A percentile compares a stretch with the other conserved stretches of the same genome.
Evolutionary conservation across 2,113 vertebrate species (phyloP).

Genomic region (Petrocephalus microphthalmus): DNA sequence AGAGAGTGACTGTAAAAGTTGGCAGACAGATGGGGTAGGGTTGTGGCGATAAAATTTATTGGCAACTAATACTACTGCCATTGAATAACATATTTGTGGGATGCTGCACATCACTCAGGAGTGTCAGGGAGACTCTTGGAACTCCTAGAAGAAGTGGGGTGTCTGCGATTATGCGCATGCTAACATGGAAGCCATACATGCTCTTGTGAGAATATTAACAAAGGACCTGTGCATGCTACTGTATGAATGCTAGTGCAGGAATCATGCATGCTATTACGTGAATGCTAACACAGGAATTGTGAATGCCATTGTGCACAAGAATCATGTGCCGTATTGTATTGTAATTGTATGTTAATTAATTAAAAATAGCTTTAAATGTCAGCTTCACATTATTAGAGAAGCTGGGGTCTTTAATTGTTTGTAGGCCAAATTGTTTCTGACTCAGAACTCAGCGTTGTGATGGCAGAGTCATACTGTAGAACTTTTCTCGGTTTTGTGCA

Average conservation of each 20-base stretch:
- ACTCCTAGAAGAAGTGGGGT: not conserved
- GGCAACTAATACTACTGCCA: not conserved
- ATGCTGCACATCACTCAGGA: not conserved
- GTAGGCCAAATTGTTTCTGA: not conserved
- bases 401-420: not conserved
- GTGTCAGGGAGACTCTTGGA: not conserved
- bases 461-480: not conserved
- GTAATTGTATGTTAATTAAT: not conserved
- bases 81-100: not conserved
- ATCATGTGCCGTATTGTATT: not conserved
- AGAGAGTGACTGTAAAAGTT: not conserved
- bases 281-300: not conserved
- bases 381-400: not conserved
- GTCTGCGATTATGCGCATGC: not conserved
- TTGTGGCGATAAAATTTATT: not conserved
- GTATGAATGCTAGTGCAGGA: not conserved
- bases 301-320: not conserved
- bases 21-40: not conserved
- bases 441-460: not conserved
- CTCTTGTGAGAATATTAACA: not conserved
- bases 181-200: not conserved
- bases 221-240: not conserved
- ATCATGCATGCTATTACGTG: not conserved
- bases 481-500: not conserved
- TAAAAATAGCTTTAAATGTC: not conserved